Percentiles rank a stretch among this genome's conserved stretches.
Evolutionary conservation across 1,140 invertebrate species (phyloP).

Genomic region (Trissolcus basalis): DNA sequence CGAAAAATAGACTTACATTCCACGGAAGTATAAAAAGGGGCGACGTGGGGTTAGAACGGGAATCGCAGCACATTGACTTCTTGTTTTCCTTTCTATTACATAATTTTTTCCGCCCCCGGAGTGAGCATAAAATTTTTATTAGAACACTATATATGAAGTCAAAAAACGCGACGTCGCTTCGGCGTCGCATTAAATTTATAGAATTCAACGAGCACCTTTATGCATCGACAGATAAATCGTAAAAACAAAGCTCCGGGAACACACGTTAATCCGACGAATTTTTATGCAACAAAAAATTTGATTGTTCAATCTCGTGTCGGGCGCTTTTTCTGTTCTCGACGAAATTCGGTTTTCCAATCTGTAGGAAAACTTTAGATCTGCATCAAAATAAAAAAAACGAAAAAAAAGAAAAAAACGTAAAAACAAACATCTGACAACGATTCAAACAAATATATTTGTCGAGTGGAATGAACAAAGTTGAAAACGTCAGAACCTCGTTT

Average conservation of each 20-base stretch:
- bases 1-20: constrained; percentile 8
- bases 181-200: constrained; percentile 22
- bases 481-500: no score
- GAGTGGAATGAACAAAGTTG: no score
- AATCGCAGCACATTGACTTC: constrained; percentile 7
- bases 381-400: no score
- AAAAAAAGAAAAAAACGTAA: no score
- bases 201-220: constrained; percentile 17
- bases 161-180: neutral
- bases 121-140: constrained; percentile 21
- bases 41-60: neutral
- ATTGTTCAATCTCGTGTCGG: constrained; percentile 1
- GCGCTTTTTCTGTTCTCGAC: no score
- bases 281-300: constrained; percentile 4
- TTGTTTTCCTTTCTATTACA: constrained; percentile 9
- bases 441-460: no score
- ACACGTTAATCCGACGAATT: no score
- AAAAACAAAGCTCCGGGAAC: neutral
- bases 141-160: constrained; percentile 6
- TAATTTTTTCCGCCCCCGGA: constrained; percentile 12
- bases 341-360: no score
- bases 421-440: no score
- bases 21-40: constrained; percentile 1
- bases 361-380: no score
- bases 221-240: constrained; percentile 16